Percentiles rank a stretch among this genome's conserved stretches.
phyloP scores from a whole-genome alignment of 2,797 vertebrate genomes.

The Monodelphis domestica region DNA sequence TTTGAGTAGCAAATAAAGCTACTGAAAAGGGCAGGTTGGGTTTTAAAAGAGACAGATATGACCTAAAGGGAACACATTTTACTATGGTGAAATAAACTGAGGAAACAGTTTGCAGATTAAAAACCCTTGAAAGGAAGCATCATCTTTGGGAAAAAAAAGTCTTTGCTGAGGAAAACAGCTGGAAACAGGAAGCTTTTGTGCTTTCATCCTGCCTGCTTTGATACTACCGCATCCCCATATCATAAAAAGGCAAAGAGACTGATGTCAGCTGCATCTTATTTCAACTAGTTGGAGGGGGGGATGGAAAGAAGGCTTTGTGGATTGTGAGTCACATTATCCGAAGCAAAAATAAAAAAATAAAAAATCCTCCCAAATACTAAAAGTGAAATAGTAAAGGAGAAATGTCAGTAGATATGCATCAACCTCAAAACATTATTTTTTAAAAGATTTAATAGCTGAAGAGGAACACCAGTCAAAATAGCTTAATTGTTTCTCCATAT shows the following conservation, averaged over 20 bases:
- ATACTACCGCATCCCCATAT: conserved; percentile 75
- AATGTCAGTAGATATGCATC: not conserved
- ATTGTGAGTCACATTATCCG: conserved; percentile 16
- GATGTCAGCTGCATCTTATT: conserved; percentile 76
- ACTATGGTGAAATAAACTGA: conserved; percentile 82
- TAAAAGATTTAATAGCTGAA: not conserved
- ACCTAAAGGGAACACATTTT: conserved; percentile 85
- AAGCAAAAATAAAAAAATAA: not conserved
- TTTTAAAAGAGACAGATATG: conserved; percentile 82
- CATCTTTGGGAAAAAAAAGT: conserved; percentile 75
- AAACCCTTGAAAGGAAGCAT: conserved; percentile 83
- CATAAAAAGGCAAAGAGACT: conserved; percentile 80
- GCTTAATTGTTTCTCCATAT: conserved; percentile 4
- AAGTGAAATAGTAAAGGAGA: conserved; percentile 12
- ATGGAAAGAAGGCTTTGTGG: conserved; percentile 46
- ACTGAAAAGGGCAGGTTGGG: conserved; percentile 81
- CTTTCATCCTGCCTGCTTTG: conserved; percentile 85
- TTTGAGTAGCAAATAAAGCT: conserved; percentile 77
- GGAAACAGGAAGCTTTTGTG: conserved; percentile 85
- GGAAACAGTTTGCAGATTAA: conserved; percentile 85
- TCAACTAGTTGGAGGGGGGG: conserved; percentile 4
- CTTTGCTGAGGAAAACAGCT: conserved; percentile 83
- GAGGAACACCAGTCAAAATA: not conserved
- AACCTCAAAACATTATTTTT: not conserved
- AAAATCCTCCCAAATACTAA: not conserved